phyloP scores from a whole-genome alignment of 2,797 vertebrate genomes.

The Babyrousa celebensis region DNA sequence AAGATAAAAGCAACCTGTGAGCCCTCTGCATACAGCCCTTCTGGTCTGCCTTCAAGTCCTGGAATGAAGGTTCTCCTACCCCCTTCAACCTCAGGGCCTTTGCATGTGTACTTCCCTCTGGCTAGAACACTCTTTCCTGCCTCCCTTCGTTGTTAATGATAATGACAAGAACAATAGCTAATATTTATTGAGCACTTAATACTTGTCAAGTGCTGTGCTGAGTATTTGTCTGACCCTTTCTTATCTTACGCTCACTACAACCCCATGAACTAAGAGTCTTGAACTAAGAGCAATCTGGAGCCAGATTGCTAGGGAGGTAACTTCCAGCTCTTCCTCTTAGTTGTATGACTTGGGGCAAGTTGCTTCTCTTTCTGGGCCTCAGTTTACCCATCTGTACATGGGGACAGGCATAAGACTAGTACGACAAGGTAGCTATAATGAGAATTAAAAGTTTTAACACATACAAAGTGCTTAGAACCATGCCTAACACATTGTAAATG shows the following conservation, averaged over 20 bases:
- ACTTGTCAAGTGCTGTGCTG: neutral
- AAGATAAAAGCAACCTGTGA: neutral
- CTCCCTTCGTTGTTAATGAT: neutral
- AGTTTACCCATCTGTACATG: neutral
- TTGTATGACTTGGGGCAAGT: neutral
- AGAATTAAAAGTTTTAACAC: neutral
- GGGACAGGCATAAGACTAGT: neutral
- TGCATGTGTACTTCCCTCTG: neutral
- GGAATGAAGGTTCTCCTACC: fast-evolving
- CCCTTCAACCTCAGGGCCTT: neutral
- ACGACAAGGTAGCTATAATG: neutral
- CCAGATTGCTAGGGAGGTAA: neutral
- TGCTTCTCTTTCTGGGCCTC: neutral
- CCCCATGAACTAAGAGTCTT: neutral
- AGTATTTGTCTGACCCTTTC: neutral
- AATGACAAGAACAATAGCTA: neutral
- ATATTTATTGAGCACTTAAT: neutral
- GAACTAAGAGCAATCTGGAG: neutral
- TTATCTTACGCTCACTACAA: neutral
- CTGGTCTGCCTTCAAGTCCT: neutral
- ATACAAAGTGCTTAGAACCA: neutral
- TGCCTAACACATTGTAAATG: neutral
- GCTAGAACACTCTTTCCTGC: neutral
- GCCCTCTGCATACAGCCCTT: neutral
- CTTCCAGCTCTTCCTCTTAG: neutral